phyloP scores from a whole-genome alignment of 2,888 invertebrate species.

The Girardia tigrina region DNA sequence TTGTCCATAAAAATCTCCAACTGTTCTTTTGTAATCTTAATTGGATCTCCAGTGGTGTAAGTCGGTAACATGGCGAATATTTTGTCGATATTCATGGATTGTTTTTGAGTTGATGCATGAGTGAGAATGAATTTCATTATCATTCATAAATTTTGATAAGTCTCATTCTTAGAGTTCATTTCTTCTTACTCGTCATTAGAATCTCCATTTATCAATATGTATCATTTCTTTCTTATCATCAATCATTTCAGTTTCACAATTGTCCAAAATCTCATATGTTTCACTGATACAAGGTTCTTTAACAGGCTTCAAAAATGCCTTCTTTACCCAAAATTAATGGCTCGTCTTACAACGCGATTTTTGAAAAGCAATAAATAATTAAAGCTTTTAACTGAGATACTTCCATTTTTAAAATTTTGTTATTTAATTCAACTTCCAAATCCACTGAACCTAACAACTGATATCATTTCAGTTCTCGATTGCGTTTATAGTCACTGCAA shows the following conservation, averaged over 20 bases:
- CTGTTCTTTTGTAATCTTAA: conserved; percentile 24
- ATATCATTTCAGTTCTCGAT: conserved; percentile 80
- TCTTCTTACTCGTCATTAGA: background rate
- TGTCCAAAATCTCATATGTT: background rate
- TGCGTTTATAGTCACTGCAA: conserved; percentile 55
- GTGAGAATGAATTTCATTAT: conserved; percentile 3
- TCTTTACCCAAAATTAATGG: background rate
- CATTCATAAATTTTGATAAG: conserved; percentile 8
- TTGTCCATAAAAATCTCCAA: conserved; percentile 30
- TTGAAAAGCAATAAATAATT: background rate
- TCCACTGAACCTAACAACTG: conserved; percentile 74
- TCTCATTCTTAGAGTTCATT: background rate
- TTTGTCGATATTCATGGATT: conserved; percentile 9
- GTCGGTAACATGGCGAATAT: background rate
- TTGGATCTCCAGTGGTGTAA: background rate
- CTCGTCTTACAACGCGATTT: background rate
- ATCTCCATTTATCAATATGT: background rate
- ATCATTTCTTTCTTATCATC: conserved; percentile 15
- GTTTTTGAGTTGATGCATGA: conserved; percentile 11
- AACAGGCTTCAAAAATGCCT: background rate
- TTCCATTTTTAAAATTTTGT: conserved; percentile 64
- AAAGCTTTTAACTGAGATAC: conserved; percentile 77
- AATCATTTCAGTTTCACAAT: background rate
- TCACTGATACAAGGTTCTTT: background rate
- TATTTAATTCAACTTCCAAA: conserved; percentile 73